Evolutionary conservation across 2,113 vertebrate species (phyloP), one percentile per base, ranked within the genome.

Genomic region (Regulus satrapa): DNA sequence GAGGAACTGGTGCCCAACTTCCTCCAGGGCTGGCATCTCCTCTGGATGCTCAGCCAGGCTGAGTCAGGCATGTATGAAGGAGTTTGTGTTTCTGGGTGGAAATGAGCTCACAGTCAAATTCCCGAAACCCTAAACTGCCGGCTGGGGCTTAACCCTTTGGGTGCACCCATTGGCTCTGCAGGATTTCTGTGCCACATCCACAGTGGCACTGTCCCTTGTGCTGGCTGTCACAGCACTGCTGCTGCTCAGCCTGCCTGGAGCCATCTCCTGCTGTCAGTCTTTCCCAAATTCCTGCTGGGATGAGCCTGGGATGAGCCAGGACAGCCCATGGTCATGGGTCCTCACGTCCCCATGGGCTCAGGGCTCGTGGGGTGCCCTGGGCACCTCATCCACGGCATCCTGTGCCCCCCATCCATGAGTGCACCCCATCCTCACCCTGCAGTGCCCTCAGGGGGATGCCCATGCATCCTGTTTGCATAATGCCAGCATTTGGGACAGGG

Each of bases 181-280:
- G 34, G 40, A 8, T 16, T 61, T 55, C n/a, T 1, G 34, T 58
- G 67, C 31, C 36, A n/a, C 3, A 0, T 12, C 1, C 1, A 0
- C 8, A 3, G 71, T 23, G 80, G 32, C 79, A 17, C 51, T 3
- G 15, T 56, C 73, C 73, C 77, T 28, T 51, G 56, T 75, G 75
- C 74, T 34, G 64, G 32, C 5, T 51, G 49, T 25, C 21, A 3
- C 69, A 14, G 32, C 2, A 0, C 17, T 8, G 56, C 64, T n/a
- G 10, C 11, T 41, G 45, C 71, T 54, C 54, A 43, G n/a, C 63
- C 41, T 49, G 76, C 80, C 45, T 23, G 26, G 19, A 61, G 56
- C 72, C 43, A 6, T 2, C 11, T 4, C 6, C 8, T 46, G 12
- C 51, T 51, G 40, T 38, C 76, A 6, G 54, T 13, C 51, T 23